Evolutionary conservation across 2,888 invertebrate species (phyloP).

Genomic region (Eurytoma adleriae): DNA sequence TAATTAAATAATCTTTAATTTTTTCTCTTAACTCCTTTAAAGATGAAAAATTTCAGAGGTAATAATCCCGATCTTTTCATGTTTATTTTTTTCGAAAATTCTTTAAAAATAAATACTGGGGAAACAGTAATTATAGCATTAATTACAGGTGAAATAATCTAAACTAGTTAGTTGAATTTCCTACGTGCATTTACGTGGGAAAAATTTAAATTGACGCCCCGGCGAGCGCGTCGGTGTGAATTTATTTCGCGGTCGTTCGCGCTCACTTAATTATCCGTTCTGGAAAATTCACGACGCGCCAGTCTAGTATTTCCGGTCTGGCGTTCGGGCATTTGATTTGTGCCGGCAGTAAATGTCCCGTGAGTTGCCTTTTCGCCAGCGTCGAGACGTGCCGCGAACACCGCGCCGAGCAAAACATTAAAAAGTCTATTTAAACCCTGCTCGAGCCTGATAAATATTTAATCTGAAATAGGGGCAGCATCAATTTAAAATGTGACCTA

Average conservation of each 20-base stretch:
- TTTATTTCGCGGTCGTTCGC: constrained; percentile 32
- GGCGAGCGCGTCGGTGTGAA: neutral
- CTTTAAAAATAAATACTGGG: too few relatives aligned
- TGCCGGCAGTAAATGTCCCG: constrained; percentile 25
- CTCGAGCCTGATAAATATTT: too few relatives aligned
- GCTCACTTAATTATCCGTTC: constrained; percentile 47
- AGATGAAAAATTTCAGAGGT: too few relatives aligned
- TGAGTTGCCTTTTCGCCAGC: constrained; percentile 10
- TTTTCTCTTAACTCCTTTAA: too few relatives aligned
- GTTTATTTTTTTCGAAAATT: too few relatives aligned
- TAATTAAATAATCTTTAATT: too few relatives aligned
- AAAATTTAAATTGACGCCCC: constrained; percentile 43
- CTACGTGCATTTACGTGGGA: neutral
- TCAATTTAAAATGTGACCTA: too few relatives aligned
- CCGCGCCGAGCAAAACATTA: neutral
- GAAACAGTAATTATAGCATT: too few relatives aligned
- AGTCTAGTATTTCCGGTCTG: constrained; percentile 6
- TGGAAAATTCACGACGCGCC: constrained; percentile 37
- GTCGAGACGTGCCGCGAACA: neutral
- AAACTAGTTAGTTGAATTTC: too few relatives aligned
- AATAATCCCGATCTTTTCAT: too few relatives aligned
- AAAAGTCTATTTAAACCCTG: constrained; percentile 6
- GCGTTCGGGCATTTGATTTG: constrained; percentile 13
- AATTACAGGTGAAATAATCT: too few relatives aligned
- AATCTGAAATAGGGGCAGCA: too few relatives aligned